Evolutionary conservation across 2,888 invertebrate genomes (phyloP), one percentile per base, ranked within the genome.

Genomic region (Eudemis profundana): DNA sequence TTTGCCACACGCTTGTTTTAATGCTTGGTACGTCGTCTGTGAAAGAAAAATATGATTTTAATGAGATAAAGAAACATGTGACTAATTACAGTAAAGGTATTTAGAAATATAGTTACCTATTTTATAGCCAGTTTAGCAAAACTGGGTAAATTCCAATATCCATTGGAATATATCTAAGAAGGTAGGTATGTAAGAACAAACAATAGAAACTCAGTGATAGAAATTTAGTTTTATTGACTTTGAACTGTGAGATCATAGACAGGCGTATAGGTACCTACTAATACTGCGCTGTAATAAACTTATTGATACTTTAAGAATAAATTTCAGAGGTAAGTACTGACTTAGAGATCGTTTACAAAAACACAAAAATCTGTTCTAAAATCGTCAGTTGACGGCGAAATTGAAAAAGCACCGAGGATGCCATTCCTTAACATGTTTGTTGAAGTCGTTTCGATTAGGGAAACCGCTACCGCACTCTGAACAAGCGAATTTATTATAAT

Each of bases 361-460:
- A 59, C 36, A 47, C 46, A 47, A 33, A 17, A 12, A 38, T 54
- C 14, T 5, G n/a, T 5, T 8, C 40, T 40, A 8, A 44, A 42
- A 17, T 17, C 1, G 10, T 66, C 62, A 69, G 68, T 72, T 73
- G 0, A 68, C 62, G 56, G 74, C 68, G 71, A 78, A 79, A 66
- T 78, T 74, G 21, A 80, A 81, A 59, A 74, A 81, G 15, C 71
- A 77, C 3, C 78, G 75, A 0, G 82, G 80, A 74, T 87, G 86
- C 84, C 85, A 87, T 15, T 86, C 85, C 14, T 84, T 84, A 0
- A 84, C 72, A 14, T 87, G 87, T 19, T 73, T 81, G 60, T 83
- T 81, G 36, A 76, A 86, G 1, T 85, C 82, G 17, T 77, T 83
- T 40, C 78, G 74, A 68, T 71, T 83, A 0, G 76, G 57, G 12